These are phyloP conservation scores for Ceriagrion tenellum DNA, from an alignment of 2,888 invertebrate species.

Conservation along the genomic window DNA sequence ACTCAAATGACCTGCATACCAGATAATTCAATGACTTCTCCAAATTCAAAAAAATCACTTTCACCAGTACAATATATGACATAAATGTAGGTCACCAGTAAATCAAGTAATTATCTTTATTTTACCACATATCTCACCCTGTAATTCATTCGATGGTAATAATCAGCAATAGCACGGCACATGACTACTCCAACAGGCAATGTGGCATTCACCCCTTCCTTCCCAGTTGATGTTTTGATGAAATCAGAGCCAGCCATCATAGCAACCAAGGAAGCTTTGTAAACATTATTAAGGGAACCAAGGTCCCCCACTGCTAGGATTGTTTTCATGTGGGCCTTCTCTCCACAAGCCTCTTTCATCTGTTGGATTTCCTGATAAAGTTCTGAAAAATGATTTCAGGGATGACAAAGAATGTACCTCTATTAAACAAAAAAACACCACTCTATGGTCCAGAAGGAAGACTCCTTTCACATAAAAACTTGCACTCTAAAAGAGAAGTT, in stretches of 20 bases:
- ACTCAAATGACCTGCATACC: no score
- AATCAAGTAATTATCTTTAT: no score
- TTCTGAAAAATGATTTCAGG: conserved; percentile 74
- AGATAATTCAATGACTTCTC: no score
- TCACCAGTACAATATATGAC: no score
- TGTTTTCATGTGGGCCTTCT: conserved; percentile 89
- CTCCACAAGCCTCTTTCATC: conserved; percentile 90
- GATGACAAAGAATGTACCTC: no score
- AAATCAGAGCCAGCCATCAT: conserved; percentile 99
- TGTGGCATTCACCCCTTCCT: conserved; percentile 97
- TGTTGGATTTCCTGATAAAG: conserved; percentile 89
- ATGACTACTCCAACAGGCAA: conserved; percentile 94
- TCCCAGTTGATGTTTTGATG: conserved; percentile 98
- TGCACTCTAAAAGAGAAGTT: no score
- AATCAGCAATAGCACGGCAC: conserved; percentile 94
- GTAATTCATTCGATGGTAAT: conserved; percentile 84
- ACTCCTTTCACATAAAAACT: no score
- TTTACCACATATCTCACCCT: conserved; percentile 79
- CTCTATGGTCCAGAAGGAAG: no score
- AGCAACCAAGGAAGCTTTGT: conserved; percentile 91
- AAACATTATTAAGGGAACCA: conserved; percentile 90
- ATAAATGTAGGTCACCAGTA: no score
- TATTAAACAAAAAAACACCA: no score
- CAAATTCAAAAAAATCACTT: no score
- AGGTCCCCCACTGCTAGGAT: conserved; percentile 97